These are phyloP conservation scores for Strigamia crassipes DNA, from an alignment of 2,888 invertebrate species.

Conservation along the genomic window DNA sequence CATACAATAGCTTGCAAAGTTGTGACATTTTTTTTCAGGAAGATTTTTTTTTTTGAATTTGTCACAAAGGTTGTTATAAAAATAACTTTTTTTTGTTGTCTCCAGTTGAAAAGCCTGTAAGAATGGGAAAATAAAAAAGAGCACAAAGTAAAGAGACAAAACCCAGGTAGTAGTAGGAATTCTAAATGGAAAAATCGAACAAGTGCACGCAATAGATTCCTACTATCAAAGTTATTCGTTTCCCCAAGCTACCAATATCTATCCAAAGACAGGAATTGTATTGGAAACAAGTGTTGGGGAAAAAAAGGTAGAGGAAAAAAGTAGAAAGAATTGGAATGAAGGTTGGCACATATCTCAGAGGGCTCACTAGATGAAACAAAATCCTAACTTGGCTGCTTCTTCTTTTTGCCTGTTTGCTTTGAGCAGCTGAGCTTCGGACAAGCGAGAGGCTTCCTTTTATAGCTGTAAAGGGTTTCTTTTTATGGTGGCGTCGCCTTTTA, in stretches of 20 bases:
- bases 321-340: constrained; percentile 17
- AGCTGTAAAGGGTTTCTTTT: constrained; percentile 40
- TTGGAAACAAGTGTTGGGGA: constrained; percentile 41
- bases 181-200: constrained; percentile 42
- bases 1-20: neutral
- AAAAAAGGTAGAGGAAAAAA: constrained; percentile 8
- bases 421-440: constrained; percentile 37
- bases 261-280: constrained; percentile 39
- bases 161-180: constrained; percentile 28
- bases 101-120: neutral
- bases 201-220: constrained; percentile 36
- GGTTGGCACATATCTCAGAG: constrained; percentile 42
- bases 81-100: neutral
- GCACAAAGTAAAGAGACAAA: constrained; percentile 22
- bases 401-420: constrained; percentile 31
- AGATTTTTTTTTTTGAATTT: neutral
- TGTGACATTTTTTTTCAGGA: neutral
- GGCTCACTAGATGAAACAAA: constrained; percentile 42
- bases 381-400: constrained; percentile 27
- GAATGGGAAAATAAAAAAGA: neutral
- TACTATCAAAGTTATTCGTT: constrained; percentile 40
- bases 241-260: constrained; percentile 40
- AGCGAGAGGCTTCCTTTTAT: constrained; percentile 13
- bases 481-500: constrained; percentile 27
- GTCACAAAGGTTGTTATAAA: neutral